Evolutionary conservation across 2,113 vertebrate species (phyloP), one percentile per base, ranked within the genome.

Genomic region (Nannobrachium achirus): DNA sequence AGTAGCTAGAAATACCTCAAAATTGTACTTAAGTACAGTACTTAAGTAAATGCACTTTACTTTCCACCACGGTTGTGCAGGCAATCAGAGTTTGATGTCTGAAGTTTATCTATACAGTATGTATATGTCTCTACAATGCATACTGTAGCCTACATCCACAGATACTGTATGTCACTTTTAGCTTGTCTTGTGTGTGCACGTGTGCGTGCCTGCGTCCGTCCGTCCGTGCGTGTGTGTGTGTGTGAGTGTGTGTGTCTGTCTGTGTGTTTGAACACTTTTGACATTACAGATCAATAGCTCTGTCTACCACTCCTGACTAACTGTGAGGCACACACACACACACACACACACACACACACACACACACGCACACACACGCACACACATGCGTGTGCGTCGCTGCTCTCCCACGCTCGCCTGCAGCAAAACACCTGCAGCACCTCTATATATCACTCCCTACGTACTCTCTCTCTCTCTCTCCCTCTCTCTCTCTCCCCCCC

Each of bases 341-440:
- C 66, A 53, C 40, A 45, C 58, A 63, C 61, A 56, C 48, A 49
- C 69, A 58, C 63, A 53, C 59, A 46, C 63, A 56, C 73, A 55
- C 61, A 75, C 49, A 67, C 68, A 67, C 63, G 56, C 69, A 56
- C 62, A 63, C 61, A 56, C 42, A 61, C 53, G 64, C 57, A 40
- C 57, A 60, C 40, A 44, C 56, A 59, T n/a, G 41, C 72, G 66
- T 67, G 55, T 14, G 68, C 46, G 53, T 0, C 61, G 41, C 63
- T 66, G 63, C 52, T 79, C 71, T 76, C 80, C 75, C 75, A 82
- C 66, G 71, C 78, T 69, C 51, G 76, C 80, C 72, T 80, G 69
- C 83, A 83, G 82, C 78, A 77, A 45, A 85, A 75, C 66, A 73
- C 75, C 87, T 66, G 71, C 60, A 81, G 81, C 77, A 73, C 66